Conservation (phyloP, 2,888 invertebrate species). For the Bellardia bayeri region DNA sequence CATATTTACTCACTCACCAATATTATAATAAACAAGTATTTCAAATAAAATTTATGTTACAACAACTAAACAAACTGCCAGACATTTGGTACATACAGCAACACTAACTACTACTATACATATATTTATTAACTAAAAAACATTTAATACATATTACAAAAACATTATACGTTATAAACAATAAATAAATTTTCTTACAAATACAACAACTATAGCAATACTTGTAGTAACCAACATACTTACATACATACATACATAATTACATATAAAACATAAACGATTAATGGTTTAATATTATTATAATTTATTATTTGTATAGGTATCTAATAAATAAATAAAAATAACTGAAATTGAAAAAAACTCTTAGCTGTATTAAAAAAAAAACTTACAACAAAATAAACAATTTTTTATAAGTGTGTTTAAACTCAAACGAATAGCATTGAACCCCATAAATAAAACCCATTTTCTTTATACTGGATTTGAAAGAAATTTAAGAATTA, state of each 20-base stretch:
- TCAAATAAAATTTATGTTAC: background rate
- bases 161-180: background rate
- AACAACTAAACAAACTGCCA: constrained; percentile 69
- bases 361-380: constrained; percentile 60
- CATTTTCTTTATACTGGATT: constrained; percentile 30
- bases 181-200: constrained; percentile 5
- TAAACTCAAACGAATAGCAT: background rate
- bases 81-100: constrained; percentile 61
- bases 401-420: constrained; percentile 65
- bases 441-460: background rate
- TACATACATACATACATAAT: constrained; percentile 11
- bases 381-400: constrained; percentile 5
- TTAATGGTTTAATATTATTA: background rate
- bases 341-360: constrained; percentile 27
- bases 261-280: constrained; percentile 13
- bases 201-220: constrained; percentile 58
- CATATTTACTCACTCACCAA: too few relatives aligned
- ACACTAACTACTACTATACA: constrained; percentile 11
- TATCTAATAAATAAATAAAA: background rate
- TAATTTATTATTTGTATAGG: background rate
- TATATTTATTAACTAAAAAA: constrained; percentile 19
- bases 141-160: constrained; percentile 40
- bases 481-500: background rate
- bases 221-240: constrained; percentile 24
- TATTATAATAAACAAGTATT: too few relatives aligned